A percentile compares a stretch with the other conserved stretches of the same genome.
phyloP scores from a whole-genome alignment of 2,888 invertebrate genomes.

The Macrosiphum euphorbiae region DNA sequence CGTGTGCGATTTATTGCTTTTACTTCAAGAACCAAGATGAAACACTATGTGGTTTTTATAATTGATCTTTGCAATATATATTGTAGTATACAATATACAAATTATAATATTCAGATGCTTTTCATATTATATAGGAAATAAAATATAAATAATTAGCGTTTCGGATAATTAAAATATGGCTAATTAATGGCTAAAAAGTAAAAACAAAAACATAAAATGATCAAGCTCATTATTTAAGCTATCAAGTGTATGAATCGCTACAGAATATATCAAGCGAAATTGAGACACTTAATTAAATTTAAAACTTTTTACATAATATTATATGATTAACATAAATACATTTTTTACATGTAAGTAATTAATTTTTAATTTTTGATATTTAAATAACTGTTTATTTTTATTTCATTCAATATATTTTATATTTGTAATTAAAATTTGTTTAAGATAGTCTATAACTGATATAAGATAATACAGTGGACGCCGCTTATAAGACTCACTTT shows the following conservation, averaged over 20 bases:
- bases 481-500: too few species aligned
- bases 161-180: neutral
- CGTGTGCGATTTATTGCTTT: conserved; percentile 30
- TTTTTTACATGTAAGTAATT: neutral
- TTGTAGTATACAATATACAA: neutral
- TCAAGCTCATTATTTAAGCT: neutral
- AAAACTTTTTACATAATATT: neutral
- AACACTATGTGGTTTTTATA: neutral
- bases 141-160: neutral
- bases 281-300: neutral
- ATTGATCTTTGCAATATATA: neutral
- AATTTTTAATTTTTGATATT: neutral
- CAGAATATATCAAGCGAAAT: neutral
- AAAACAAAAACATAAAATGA: neutral
- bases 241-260: neutral
- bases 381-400: neutral
- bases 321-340: neutral
- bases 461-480: too few species aligned
- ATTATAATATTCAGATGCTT: neutral
- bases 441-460: neutral
- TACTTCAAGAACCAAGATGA: conserved; percentile 3
- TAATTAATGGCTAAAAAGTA: neutral
- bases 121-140: neutral
- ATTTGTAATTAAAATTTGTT: neutral
- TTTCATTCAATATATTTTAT: neutral